Evolutionary conservation across 2,888 invertebrate species (phyloP).

Genomic region (Protonemura montana): DNA sequence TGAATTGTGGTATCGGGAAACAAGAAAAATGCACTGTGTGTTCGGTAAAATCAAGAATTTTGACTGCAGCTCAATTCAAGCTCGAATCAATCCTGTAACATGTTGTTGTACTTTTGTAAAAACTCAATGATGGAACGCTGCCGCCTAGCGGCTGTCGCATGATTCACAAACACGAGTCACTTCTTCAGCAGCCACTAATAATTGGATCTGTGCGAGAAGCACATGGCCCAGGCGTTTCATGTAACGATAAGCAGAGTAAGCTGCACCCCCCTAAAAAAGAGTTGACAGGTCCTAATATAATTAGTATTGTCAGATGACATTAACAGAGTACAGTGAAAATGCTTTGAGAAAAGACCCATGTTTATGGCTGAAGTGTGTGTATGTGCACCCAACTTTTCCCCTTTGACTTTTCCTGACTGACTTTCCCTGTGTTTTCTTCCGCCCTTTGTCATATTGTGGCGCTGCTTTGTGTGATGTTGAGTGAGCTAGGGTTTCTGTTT

Average conservation of each 20-base stretch:
- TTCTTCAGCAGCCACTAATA: no score
- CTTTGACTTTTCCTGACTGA: slow-evolving; percentile 30
- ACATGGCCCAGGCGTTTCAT: no score
- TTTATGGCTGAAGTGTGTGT: neutral
- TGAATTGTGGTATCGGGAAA: no score
- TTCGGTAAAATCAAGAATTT: no score
- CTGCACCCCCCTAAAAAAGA: neutral
- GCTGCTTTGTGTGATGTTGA: slow-evolving; percentile 37
- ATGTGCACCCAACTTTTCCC: slow-evolving; percentile 3
- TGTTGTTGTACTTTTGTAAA: no score
- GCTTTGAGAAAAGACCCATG: slow-evolving; percentile 39
- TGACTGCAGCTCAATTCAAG: no score
- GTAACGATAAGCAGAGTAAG: neutral
- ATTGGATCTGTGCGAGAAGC: no score
- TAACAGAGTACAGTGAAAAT: slow-evolving; percentile 44
- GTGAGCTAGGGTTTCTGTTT: slow-evolving; percentile 31
- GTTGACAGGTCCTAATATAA: slow-evolving; percentile 2
- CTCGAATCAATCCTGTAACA: no score
- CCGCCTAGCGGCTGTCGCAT: no score
- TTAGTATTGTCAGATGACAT: slow-evolving; percentile 27
- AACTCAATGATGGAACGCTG: no score
- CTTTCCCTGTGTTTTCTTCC: slow-evolving; percentile 40
- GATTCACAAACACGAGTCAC: no score
- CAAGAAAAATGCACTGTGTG: no score
- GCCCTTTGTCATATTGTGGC: slow-evolving; percentile 44